Evolutionary conservation across 1,140 invertebrate genomes (phyloP), one percentile per base, ranked within the genome.

Genomic region (Pseudomyrmex cubaensis): DNA sequence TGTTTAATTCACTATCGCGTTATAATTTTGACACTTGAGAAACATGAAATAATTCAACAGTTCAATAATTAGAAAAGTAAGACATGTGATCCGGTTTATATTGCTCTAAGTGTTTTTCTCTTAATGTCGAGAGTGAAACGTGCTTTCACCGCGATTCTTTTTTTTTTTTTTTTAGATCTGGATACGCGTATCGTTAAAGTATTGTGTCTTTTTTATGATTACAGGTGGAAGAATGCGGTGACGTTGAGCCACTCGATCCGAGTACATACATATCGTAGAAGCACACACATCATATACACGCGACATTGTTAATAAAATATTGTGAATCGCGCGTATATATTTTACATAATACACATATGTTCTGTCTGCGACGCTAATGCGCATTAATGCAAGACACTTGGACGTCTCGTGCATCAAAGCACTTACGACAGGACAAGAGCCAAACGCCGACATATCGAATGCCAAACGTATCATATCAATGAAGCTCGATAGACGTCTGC

Each of bases 171-270:
- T 35, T 7, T 35, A 35, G 0, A 35, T 35, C 25, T 35, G 5
- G 35, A 35, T 62, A 62, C 12, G 13, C 12, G 12, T 9, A 62
- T 61, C 12, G 12, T 12, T 61, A 59, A 59, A 46, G 17, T 35
- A 75, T 48, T 59, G 35, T 35, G 3, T 46, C n/a, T 54, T 8
- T 62, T 46, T 64, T 52, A 25, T 82, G 10, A 61, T 88, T 88
- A 8, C 87, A 88, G 88, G 12, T 48, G 8, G 9, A 35, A 82
- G 15, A 25, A 86, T 89, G 87, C 85, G 82, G 85, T 89, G 76
- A 89, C 75, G 75, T 20, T 57, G 17, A 12, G 50, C 5, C 52
- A 9, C n/a, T 10, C 8, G 9, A 52, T 12, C 12, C 15, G 17
- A 20, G 13, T 73, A 22, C 44, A 61, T 52, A 86, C 84, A 89